Evolutionary conservation across 2,888 invertebrate genomes (phyloP).

Genomic region (Oscheius sp.): DNA sequence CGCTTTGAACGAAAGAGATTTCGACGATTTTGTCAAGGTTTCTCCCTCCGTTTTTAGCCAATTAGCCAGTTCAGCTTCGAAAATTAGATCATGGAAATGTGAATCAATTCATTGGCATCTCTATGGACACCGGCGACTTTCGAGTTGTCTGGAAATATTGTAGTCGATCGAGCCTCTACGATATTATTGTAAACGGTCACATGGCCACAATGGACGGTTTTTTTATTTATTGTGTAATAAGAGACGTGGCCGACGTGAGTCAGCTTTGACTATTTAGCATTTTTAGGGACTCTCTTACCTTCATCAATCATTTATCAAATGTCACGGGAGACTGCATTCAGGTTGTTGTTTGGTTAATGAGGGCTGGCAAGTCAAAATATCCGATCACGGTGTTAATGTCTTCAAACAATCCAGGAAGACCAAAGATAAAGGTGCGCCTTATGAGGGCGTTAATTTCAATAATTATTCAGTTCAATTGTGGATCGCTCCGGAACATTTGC

Average conservation of each 20-base stretch:
- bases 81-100: constrained; percentile 66
- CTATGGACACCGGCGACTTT: constrained; percentile 56
- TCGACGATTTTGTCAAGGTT: constrained; percentile 41
- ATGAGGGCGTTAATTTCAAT: no score
- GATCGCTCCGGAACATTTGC: constrained; percentile 62
- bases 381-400: constrained; percentile 37
- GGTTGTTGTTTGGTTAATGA: constrained; percentile 58
- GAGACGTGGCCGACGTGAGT: constrained; percentile 27
- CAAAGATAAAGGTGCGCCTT: background rate
- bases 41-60: background rate
- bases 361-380: constrained; percentile 56
- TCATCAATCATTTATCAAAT: constrained; percentile 47
- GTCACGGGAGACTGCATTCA: constrained; percentile 54
- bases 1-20: constrained; percentile 32
- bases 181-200: constrained; percentile 17
- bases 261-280: background rate
- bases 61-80: constrained; percentile 44
- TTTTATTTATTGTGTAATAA: constrained; percentile 31
- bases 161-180: constrained; percentile 34
- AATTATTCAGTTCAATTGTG: constrained; percentile 48
- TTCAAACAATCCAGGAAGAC: constrained; percentile 15
- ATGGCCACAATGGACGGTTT: constrained; percentile 8
- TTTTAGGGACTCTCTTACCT: constrained; percentile 57
- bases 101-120: constrained; percentile 65
- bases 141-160: constrained; percentile 64